Base-by-base conservation (phyloP, 2,797 vertebrate species). In the Enteromius viviparus region DNA sequence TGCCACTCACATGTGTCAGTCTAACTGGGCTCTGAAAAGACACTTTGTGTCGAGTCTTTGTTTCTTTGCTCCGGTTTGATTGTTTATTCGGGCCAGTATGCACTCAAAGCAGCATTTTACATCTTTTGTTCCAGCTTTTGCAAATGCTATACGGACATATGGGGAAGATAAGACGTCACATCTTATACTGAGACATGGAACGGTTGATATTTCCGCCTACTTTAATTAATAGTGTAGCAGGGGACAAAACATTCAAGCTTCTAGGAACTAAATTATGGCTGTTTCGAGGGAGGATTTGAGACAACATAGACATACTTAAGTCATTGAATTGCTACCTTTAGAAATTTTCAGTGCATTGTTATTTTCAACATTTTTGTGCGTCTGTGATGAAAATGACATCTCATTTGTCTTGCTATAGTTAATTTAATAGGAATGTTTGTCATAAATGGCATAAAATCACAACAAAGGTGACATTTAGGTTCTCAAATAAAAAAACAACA, bases 1-100 rank as follows among this genome's bases (percentile, higher is more conserved):
- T 78, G 82, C 49, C 74, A 78, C 37, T 78, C 64, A 78, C 55
- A 60, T 15, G 76, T 72, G 82, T 78, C 76, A 70, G 60, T 37
- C 53, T 6, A 19, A 49, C 42, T 32, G 34, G 3, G 29, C 74
- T 70, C 51, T 83, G 49, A 83, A 76, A 68, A 45, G 81, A 12
- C 64, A 49, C 37, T 69, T 77, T 70, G 51, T 70, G 51, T 70
- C 1, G 64, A 26, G 32, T 53, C 51, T 83, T 77, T 83, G 81
- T 77, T 83, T 51, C 17, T 14, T 23, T 76, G 51, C 81, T 68
- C 34, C 40, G 70, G 53, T 58, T 83, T 26, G 2, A 2, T n/a
- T 77, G 81, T 60, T 69, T 77, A 77, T 47, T 34, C 81, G 60
- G 74, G 26, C 26, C 66, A 26, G 7, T 60, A 14, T 47, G n/a